Base-by-base conservation (phyloP, 2,888 invertebrate species). In the Listrodromus nycthemerus region DNA sequence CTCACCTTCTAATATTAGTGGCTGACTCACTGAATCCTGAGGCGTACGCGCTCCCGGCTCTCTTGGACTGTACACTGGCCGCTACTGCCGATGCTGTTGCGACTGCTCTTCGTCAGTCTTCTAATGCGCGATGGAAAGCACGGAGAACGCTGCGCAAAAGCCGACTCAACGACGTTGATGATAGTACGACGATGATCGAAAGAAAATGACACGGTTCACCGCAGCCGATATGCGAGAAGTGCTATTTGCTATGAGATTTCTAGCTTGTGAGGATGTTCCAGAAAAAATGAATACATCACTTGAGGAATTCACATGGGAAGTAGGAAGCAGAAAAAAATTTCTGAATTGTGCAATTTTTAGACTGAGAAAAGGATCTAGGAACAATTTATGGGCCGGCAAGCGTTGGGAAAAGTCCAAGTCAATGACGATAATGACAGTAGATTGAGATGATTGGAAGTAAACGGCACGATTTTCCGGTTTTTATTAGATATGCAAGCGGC, bases 1-100 rank as follows among this genome's bases (percentile, higher is more conserved):
- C 88, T 90, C 88, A 88, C 89, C 90, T 90, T 90, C 90, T 91
- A 91, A 91, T 90, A 91, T 91, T 91, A 91, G 91, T 89, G 88
- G 86, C 88, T 91, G 91, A 91, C 84, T 91, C 91, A 90, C 88
- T 82, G 87, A 86, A 86, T 87, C 87, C 86, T 86, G 83, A 84
- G 82, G 81, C 87, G 85, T 83, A 80, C 84, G 80, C 71, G 55
- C 80, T 52, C 65, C 77, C 70, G 70, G 63, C 37, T 45, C 45
- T 71, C 67, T 76, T 50, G 65, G 27, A 71, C 63, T 65, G 37
- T 75, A 73, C 58, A 24, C 24, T 5, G 58, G 30, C 67, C 30
- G 67, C 65, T 65, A 77, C 41, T 74, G 50, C 61, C 77, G 58
- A 21, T 58, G 58, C 58, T 16, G 58, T 6, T 58, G 27, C 24